These are phyloP conservation scores for Battus philenor DNA, from an alignment of 1,140 invertebrate genomes.

Conservation along the genomic window DNA sequence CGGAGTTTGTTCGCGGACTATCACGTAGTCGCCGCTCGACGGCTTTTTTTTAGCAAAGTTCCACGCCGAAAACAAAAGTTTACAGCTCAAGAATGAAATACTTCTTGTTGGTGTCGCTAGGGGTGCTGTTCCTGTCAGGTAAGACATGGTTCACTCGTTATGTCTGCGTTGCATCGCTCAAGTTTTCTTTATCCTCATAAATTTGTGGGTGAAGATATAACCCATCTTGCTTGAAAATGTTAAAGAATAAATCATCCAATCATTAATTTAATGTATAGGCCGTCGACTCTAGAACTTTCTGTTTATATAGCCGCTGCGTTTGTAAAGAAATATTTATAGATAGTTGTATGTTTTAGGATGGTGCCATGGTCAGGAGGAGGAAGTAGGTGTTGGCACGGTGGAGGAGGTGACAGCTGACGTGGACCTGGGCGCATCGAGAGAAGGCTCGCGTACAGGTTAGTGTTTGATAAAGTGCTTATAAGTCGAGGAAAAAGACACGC, in stretches of 20 bases:
- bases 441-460: conserved; percentile 59
- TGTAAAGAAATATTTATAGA: too few relatives aligned
- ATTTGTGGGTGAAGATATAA: too few relatives aligned
- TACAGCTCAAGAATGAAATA: conserved; percentile 4
- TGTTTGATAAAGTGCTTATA: too few relatives aligned
- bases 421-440: conserved; percentile 56
- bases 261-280: too few relatives aligned
- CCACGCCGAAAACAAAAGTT: background rate
- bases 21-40: background rate
- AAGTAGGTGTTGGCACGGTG: conserved; percentile 31
- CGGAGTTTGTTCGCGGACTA: background rate
- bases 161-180: background rate
- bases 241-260: too few relatives aligned
- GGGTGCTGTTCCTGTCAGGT: conserved; percentile 4
- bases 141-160: conserved; percentile 1
- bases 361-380: conserved; percentile 34
- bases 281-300: conserved; percentile 1
- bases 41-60: background rate
- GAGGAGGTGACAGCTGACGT: conserved; percentile 54
- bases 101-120: conserved; percentile 5
- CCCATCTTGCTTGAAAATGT: too few relatives aligned
- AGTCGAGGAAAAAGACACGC: too few relatives aligned
- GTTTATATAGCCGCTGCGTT: too few relatives aligned
- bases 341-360: conserved; percentile 40
- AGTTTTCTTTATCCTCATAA: too few relatives aligned